Evolutionary conservation across 2,113 vertebrate genomes (phyloP).

Genomic region (Delphinus delphis): DNA sequence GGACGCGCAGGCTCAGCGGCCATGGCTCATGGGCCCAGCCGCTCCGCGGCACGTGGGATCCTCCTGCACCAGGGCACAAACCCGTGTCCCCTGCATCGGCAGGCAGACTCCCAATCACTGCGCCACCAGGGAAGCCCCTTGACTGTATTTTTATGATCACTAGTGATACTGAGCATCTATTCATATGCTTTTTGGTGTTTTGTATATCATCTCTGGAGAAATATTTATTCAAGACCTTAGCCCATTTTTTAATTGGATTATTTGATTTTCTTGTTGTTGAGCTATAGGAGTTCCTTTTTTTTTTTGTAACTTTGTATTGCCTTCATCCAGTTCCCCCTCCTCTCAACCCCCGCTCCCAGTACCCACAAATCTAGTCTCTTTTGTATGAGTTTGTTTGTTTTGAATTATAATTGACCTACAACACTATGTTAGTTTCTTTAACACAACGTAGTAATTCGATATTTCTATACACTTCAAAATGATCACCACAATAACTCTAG

Average conservation of each 20-base stretch:
- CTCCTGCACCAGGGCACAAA: too few relatives aligned
- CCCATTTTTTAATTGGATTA: not conserved
- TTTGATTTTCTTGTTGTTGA: not conserved
- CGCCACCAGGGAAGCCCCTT: not conserved
- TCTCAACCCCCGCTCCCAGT: not conserved
- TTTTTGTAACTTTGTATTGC: not conserved
- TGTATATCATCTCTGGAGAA: not conserved
- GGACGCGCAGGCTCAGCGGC: too few relatives aligned
- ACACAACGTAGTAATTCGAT: not conserved
- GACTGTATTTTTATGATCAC: not conserved
- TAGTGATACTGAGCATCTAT: not conserved
- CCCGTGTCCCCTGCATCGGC: too few relatives aligned
- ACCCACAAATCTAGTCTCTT: not conserved
- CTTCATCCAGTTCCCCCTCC: not conserved
- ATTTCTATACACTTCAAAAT: not conserved
- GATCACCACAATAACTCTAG: not conserved
- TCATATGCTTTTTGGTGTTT: not conserved
- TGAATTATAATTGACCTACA: not conserved
- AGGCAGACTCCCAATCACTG: too few relatives aligned
- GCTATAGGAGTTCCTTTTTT: not conserved
- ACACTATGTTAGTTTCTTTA: not conserved
- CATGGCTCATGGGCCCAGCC: too few relatives aligned
- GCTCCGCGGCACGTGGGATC: too few relatives aligned
- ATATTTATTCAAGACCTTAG: not conserved
- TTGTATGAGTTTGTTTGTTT: not conserved